These are phyloP conservation scores for Zele albiditarsus DNA, from an alignment of 2,888 invertebrate genomes.

Conservation along the genomic window DNA sequence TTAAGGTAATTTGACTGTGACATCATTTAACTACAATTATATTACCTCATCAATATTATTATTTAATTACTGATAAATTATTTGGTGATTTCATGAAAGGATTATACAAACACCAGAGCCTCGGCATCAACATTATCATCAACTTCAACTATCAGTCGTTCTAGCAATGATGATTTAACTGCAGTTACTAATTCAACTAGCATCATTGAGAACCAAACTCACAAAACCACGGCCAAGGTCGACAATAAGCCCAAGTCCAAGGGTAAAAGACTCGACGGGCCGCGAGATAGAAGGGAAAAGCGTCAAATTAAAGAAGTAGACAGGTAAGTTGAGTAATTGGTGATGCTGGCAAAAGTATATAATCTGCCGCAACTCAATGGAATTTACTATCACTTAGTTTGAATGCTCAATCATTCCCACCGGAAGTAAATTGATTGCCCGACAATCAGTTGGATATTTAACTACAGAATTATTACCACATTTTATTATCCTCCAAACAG, in stretches of 20 bases:
- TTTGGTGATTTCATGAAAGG: conserved; percentile 54
- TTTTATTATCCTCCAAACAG: conserved; percentile 16
- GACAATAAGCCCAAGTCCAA: conserved; percentile 63
- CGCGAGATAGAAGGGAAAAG: conserved; percentile 62
- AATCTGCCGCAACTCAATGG: conserved; percentile 22
- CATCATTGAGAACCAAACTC: conserved; percentile 59
- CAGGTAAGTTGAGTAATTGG: conserved; percentile 53
- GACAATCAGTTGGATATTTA: conserved; percentile 25
- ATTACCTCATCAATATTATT: neutral
- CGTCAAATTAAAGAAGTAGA: conserved; percentile 62
- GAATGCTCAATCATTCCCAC: conserved; percentile 22
- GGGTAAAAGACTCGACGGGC: conserved; percentile 63
- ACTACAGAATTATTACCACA: conserved; percentile 15
- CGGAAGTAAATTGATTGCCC: conserved; percentile 24
- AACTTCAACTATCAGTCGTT: conserved; percentile 48
- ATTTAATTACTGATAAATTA: conserved; percentile 11
- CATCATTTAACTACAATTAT: neutral
- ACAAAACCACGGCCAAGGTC: conserved; percentile 60
- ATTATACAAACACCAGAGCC: conserved; percentile 68
- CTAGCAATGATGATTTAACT: conserved; percentile 60
- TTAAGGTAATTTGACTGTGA: conserved; percentile 75
- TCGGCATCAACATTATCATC: conserved; percentile 58
- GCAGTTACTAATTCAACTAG: conserved; percentile 59
- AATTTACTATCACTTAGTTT: conserved; percentile 33
- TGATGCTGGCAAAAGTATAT: neutral